Evolutionary conservation across 2,113 vertebrate genomes (phyloP).

Genomic region (Rousettus leschenaultii): DNA sequence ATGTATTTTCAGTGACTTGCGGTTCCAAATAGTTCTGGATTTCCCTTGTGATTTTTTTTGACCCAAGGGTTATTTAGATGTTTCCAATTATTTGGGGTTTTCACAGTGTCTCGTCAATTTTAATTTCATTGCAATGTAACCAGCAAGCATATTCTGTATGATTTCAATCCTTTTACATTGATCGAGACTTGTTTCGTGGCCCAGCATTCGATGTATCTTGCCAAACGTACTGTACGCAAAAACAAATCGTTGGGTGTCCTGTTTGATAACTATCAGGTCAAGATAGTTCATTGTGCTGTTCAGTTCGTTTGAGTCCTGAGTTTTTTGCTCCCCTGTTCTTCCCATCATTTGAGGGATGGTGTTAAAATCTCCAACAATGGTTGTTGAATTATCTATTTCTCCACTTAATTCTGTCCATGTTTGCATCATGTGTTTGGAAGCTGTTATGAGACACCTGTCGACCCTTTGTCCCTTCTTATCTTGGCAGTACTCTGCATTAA

Average conservation of each 20-base stretch:
- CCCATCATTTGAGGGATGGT: neutral
- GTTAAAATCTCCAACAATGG: neutral
- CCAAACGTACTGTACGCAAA: neutral
- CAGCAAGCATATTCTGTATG: neutral
- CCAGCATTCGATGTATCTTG: neutral
- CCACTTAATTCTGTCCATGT: neutral
- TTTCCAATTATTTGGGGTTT: neutral
- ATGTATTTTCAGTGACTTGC: neutral
- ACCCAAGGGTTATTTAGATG: neutral
- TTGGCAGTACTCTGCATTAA: neutral
- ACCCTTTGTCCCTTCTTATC: neutral
- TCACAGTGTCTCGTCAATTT: neutral
- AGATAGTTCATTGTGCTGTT: accelerated
- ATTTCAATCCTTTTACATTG: neutral
- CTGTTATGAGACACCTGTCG: neutral
- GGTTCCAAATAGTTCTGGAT: neutral
- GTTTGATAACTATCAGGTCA: neutral
- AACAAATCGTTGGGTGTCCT: too few relatives aligned
- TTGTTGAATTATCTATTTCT: neutral
- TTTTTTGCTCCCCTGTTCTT: neutral
- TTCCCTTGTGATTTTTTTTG: neutral
- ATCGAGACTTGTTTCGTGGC: neutral
- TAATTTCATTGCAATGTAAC: neutral
- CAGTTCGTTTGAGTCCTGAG: neutral
- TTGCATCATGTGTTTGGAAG: neutral